Evolutionary conservation across 1,140 invertebrate genomes (phyloP), one percentile per base, ranked within the genome.

Genomic region (Halictus rubicundus): DNA sequence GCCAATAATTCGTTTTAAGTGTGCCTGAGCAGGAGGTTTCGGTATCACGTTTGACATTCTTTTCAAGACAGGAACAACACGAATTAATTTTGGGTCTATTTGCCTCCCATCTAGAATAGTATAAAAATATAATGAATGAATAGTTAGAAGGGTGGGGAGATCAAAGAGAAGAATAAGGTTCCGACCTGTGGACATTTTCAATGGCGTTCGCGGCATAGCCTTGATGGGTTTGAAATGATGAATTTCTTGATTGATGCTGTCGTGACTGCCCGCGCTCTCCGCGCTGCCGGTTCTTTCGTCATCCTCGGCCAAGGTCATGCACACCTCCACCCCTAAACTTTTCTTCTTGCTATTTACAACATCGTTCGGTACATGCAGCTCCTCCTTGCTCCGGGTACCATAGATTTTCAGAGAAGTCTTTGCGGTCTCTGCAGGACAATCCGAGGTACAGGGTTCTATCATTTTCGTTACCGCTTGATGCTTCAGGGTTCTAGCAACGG

Each of bases 141-240:
- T n/a, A n/a, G 32, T 32, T 5, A 32, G 32, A 32, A 32, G 32
- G 32, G 27, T 1, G 32, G 32, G 32, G 32, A 21, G 0, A 14
- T 27, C 4, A 21, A 59, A 0, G 21, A 49, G 25, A 10, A 61
- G 42, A 49, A 68, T 64, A 27, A 59, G 16, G 37, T 63, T 57
- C 27, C 14, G 78, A 92, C 92, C 93, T 78, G 88, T 81, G 80
- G 89, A 88, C 49, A 88, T 69, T 81, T 90, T 90, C 14, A 93
- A 82, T 12, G 92, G 89, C 19, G 93, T 94, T 71, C 93, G 92
- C 68, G 94, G 94, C 82, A 94, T 92, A 39, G 93, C 92, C 83
- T 94, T 93, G 59, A 94, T 95, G 25, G 94, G 94, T 80, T 94
- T 95, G 68, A 95, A 95, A 82, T 94, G 93, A 87, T 94, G 94